These are phyloP conservation scores for Cercopithecus mona DNA, from an alignment of 2,113 vertebrate species.

Conservation along the genomic window DNA sequence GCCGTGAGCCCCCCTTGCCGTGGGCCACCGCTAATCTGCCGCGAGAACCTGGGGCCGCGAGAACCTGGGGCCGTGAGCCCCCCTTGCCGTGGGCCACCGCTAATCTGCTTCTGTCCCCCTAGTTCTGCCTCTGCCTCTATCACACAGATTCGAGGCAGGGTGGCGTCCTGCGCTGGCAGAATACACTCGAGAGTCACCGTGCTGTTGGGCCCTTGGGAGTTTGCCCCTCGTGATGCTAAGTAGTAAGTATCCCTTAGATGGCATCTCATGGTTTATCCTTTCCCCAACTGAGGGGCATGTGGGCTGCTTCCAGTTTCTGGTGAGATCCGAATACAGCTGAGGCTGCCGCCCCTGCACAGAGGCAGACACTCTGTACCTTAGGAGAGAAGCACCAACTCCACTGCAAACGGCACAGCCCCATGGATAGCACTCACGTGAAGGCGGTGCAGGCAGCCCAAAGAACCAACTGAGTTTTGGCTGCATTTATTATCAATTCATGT, in stretches of 20 bases:
- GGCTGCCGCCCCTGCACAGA: background rate
- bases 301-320: background rate
- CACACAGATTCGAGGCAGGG: background rate
- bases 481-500: background rate
- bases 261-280: no score
- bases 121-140: background rate
- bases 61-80: background rate
- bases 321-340: background rate
- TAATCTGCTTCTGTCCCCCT: background rate
- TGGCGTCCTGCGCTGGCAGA: background rate
- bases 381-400: background rate
- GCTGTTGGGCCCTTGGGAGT: background rate
- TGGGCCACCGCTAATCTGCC: no score
- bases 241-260: background rate
- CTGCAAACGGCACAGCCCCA: background rate
- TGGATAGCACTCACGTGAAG: no score
- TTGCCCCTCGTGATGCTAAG: background rate
- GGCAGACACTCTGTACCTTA: no score
- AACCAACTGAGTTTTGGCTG: background rate
- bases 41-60: background rate
- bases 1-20: no score
- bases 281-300: background rate
- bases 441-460: background rate
- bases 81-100: background rate
- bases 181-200: no score